Percentiles rank a stretch among this genome's conserved stretches.
Conservation (phyloP, 2,797 vertebrate genomes). For the Galagoides demidoff region DNA sequence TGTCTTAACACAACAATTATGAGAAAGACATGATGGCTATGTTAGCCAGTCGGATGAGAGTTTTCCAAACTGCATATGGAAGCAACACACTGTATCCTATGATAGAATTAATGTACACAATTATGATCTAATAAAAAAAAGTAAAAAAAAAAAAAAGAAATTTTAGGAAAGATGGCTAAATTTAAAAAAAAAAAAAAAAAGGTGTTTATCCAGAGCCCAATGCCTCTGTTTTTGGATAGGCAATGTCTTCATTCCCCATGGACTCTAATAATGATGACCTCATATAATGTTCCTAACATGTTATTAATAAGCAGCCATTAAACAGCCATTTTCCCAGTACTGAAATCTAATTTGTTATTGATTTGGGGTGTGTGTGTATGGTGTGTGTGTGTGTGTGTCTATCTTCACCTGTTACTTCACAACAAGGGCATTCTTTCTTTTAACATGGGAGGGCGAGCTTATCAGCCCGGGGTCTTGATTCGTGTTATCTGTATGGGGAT, state of each 20-base stretch:
- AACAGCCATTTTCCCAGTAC: background rate
- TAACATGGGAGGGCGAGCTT: background rate
- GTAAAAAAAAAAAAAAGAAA: no score
- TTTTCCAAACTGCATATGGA: no score
- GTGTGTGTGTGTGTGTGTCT: background rate
- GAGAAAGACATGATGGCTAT: no score
- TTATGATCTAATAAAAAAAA: no score
- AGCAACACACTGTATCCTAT: no score
- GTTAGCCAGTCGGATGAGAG: no score
- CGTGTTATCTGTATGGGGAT: background rate
- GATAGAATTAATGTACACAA: no score
- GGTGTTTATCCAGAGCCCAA: background rate
- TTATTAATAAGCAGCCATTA: conserved; percentile 50
- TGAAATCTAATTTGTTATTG: background rate
- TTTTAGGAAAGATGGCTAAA: no score
- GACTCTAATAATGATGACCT: background rate
- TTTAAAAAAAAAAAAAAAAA: no score
- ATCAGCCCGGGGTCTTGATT: background rate
- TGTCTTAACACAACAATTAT: no score
- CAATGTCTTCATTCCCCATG: background rate
- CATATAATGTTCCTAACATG: background rate
- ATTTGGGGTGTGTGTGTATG: background rate
- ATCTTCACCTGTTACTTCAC: background rate
- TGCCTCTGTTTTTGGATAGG: background rate
- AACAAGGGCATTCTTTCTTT: background rate